Conservation (phyloP, 2,113 vertebrate species). For the Panthera leo region DNA sequence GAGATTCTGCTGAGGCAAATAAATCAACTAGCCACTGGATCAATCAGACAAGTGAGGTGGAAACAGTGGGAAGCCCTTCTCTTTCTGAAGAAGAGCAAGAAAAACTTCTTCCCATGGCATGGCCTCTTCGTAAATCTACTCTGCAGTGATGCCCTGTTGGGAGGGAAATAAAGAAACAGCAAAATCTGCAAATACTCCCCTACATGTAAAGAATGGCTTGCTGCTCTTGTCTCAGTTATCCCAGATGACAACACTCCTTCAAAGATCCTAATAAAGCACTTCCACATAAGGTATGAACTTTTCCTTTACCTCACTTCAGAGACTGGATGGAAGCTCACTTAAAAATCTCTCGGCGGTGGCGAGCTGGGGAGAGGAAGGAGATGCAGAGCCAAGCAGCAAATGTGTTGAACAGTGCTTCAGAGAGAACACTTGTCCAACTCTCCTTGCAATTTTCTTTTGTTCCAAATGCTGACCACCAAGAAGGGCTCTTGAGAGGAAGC, state of each 20-base stretch:
- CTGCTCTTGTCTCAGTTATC: conserved; percentile 37
- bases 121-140: conserved; percentile 53
- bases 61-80: neutral
- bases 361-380: neutral
- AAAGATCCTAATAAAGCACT: neutral
- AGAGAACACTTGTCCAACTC: neutral
- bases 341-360: neutral
- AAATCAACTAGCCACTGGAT: neutral
- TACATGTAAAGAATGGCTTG: conserved; percentile 57
- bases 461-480: conserved; percentile 46
- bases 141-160: conserved; percentile 63
- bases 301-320: neutral
- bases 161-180: conserved; percentile 67
- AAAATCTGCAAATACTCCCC: conserved; percentile 50
- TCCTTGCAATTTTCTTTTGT: conserved; percentile 11
- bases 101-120: neutral
- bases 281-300: neutral
- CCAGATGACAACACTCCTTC: conserved; percentile 47
- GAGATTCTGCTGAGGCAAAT: neutral
- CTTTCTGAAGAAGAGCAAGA: conserved; percentile 43
- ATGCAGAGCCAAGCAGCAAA: neutral
- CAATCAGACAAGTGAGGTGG: neutral
- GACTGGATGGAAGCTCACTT: neutral
- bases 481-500: conserved; percentile 28
- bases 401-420: neutral